Evolutionary conservation across 2,113 vertebrate species (phyloP), one percentile per base, ranked within the genome.

Genomic region (Fulmarus glacialis): DNA sequence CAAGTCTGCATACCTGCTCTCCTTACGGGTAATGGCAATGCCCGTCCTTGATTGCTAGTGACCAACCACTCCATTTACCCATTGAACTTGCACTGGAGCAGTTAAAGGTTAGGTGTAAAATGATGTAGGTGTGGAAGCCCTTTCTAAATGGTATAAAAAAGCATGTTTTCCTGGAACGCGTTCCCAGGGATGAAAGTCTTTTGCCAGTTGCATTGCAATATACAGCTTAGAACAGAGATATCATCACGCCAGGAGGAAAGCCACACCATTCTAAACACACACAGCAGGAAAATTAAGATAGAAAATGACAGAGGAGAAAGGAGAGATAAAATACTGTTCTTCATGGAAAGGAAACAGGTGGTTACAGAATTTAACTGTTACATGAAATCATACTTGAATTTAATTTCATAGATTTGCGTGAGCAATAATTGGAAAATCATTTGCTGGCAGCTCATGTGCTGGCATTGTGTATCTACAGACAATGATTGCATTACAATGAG

Each of bases 401-500:
- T 94, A 84, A 95, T 95, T 83, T 91, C 64, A 90, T 60, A 79
- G 55, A 94, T 93, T 91, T 94, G 30, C 83, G 95, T 77, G 74
- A 95, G 68, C 22, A 92, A 82, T 88, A 94, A 91, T 88, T 94
- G 66, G 91, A 95, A 96, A 93, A 91, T 93, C 75, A 90, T 94
- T 96, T 89, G 52, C 89, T 96, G 93, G 96, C 96, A 95, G 87
- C 64, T 91, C 91, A 30, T 87, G 81, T 62, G 67, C 89, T 90
- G 87, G 80, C 82, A 91, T 80, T 89, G 62, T 89, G 23, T 55
- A 72, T 81, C 85, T 95, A 55, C 90, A 96, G 89, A 89, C 90
- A 91, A 60, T 86, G 73, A 89, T 64, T 89, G 88, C 91, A 92
- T 96, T 92, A 68, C 88, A 89, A 79, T 86, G 84, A 96, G 84